A percentile compares a stretch with the other conserved stretches of the same genome.
phyloP scores from a whole-genome alignment of 2,888 invertebrate species.

The Leucania comma region DNA sequence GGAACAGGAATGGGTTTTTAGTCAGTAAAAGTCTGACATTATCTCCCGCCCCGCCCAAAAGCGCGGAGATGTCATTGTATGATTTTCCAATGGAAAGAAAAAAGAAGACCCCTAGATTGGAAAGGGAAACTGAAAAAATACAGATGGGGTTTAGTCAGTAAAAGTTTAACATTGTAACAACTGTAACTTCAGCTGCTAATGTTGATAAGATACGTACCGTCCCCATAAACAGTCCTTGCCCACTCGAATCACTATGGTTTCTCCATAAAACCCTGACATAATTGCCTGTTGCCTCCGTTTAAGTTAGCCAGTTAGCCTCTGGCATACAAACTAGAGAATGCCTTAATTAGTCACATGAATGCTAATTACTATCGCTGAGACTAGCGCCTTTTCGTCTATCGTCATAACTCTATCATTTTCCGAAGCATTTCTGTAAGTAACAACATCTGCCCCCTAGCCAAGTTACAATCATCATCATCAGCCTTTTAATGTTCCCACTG shows the following conservation, averaged over 20 bases:
- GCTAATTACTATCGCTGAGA: constrained; percentile 19
- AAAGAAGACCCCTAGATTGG: too few species aligned
- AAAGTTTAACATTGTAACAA: too few species aligned
- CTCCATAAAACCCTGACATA: constrained; percentile 38
- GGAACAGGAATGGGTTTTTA: too few species aligned
- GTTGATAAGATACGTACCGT: background rate
- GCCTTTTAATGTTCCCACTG: too few species aligned
- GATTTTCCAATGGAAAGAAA: too few species aligned
- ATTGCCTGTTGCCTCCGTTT: constrained; percentile 18
- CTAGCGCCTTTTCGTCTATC: constrained; percentile 12
- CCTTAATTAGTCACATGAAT: constrained; percentile 36
- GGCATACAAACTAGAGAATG: constrained; percentile 32
- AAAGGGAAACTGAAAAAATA: too few species aligned
- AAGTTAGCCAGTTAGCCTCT: constrained; percentile 27
- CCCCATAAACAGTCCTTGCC: background rate
- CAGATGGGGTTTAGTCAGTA: too few species aligned
- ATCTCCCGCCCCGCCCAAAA: background rate
- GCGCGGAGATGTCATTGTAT: too few species aligned
- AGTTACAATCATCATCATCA: too few species aligned
- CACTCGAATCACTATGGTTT: constrained; percentile 10
- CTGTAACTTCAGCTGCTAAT: too few species aligned
- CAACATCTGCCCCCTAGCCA: too few species aligned
- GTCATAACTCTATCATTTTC: background rate
- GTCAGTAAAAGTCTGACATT: background rate
- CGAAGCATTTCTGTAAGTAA: background rate